These are phyloP conservation scores for Leptothorax acervorum DNA, from an alignment of 2,888 invertebrate genomes.

Conservation along the genomic window DNA sequence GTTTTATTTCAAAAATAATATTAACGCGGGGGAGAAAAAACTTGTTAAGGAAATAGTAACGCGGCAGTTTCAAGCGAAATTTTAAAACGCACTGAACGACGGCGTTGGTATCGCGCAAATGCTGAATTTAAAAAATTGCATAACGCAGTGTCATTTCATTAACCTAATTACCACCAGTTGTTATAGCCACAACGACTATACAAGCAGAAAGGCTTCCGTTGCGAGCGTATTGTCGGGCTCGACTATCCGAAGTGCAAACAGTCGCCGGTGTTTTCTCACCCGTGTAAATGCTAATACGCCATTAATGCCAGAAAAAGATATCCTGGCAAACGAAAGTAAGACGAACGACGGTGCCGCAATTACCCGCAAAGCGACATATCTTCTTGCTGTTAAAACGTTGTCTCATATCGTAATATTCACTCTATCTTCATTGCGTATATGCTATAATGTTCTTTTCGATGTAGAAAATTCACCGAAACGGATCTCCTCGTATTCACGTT, in stretches of 20 bases:
- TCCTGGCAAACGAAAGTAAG: slow-evolving; percentile 40
- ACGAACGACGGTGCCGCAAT: slow-evolving; percentile 32
- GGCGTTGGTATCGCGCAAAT: neutral
- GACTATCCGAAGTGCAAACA: slow-evolving; percentile 44
- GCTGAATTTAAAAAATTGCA: slow-evolving; percentile 44
- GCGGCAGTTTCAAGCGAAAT: neutral
- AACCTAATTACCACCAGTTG: slow-evolving; percentile 69
- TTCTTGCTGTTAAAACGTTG: slow-evolving; percentile 42
- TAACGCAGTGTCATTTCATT: slow-evolving; percentile 63
- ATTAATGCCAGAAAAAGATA: slow-evolving; percentile 46
- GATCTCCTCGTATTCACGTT: neutral
- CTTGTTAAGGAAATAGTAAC: slow-evolving; percentile 16
- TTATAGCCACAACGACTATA: slow-evolving; percentile 57
- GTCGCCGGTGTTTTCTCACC: slow-evolving; percentile 41
- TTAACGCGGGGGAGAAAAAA: slow-evolving; percentile 21
- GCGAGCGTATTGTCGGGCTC: slow-evolving; percentile 32
- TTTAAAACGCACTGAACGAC: slow-evolving; percentile 20
- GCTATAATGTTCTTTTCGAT: neutral
- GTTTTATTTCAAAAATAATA: slow-evolving; percentile 31
- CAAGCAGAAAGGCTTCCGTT: slow-evolving; percentile 49
- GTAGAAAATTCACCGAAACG: neutral
- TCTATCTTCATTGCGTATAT: neutral
- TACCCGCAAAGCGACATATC: slow-evolving; percentile 33
- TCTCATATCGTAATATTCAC: slow-evolving; percentile 24
- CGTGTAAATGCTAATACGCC: slow-evolving; percentile 53